These are phyloP conservation scores for Etheostoma perlongum DNA, from an alignment of 2,797 vertebrate species.

Conservation along the genomic window DNA sequence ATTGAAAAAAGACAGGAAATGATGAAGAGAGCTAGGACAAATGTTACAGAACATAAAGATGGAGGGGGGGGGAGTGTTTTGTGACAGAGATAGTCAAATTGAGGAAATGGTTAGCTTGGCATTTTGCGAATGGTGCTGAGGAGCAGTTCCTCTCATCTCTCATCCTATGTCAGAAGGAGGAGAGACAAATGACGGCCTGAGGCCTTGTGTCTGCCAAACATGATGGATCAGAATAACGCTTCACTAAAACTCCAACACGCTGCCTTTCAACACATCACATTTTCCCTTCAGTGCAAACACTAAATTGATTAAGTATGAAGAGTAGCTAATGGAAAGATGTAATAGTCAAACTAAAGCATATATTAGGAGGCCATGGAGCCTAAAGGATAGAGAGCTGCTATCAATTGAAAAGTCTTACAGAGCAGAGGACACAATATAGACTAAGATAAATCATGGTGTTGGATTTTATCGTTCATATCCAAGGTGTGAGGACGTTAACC, in stretches of 20 bases:
- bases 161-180: conserved; percentile 61
- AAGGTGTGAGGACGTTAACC: conserved; percentile 71
- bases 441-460: conserved; percentile 74
- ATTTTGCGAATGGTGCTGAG: conserved; percentile 77
- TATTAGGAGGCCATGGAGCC: conserved; percentile 74
- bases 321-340: conserved; percentile 78
- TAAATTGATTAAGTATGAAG: conserved; percentile 79
- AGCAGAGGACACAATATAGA: conserved; percentile 62
- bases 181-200: conserved; percentile 76
- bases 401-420: conserved; percentile 56
- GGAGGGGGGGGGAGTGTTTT: background rate
- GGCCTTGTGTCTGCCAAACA: conserved; percentile 77
- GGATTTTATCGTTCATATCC: conserved; percentile 77
- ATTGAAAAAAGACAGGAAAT: conserved; percentile 17
- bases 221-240: conserved; percentile 80
- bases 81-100: conserved; percentile 57
- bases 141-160: conserved; percentile 72
- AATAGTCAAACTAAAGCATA: conserved; percentile 84
- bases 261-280: conserved; percentile 75
- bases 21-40: conserved; percentile 14
- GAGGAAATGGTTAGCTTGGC: conserved; percentile 72
- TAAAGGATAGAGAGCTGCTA: conserved; percentile 65
- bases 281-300: conserved; percentile 79
- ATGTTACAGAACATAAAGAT: conserved; percentile 13
- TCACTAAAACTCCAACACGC: conserved; percentile 68